Evolutionary conservation across 1,140 invertebrate genomes (phyloP).

Genomic region (Musca vetustissima): DNA sequence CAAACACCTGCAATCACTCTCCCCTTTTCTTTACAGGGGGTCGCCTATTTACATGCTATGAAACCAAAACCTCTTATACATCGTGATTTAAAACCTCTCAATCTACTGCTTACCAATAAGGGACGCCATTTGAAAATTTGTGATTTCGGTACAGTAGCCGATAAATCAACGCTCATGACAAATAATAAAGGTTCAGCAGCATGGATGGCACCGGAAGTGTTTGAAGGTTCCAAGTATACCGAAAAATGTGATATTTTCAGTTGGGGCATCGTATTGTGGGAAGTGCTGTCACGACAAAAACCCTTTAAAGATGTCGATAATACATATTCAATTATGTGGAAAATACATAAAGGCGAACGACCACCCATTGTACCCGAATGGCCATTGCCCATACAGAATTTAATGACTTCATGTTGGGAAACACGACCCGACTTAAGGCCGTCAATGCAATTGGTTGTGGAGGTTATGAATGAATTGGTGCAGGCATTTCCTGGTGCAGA

Average conservation of each 20-base stretch:
- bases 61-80: conserved; percentile 94
- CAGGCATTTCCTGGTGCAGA: conserved; percentile 79
- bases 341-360: conserved; percentile 80
- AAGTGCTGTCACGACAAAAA: conserved; percentile 85
- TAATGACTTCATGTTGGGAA: conserved; percentile 92
- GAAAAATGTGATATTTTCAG: conserved; percentile 99
- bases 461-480: conserved; percentile 74
- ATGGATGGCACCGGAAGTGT: conserved; percentile 98
- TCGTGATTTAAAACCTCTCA: conserved; percentile 94
- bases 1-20: no score
- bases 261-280: conserved; percentile 98
- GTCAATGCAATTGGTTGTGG: conserved; percentile 82
- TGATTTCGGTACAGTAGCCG: conserved; percentile 93
- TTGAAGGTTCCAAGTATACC: conserved; percentile 82
- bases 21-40: conserved; percentile 68
- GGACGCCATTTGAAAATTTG: conserved; percentile 93
- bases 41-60: conserved; percentile 93
- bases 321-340: conserved; percentile 94
- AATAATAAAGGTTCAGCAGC: conserved; percentile 96
- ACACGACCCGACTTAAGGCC: conserved; percentile 79
- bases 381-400: conserved; percentile 81
- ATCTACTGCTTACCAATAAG: conserved; percentile 84
- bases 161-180: conserved; percentile 95
- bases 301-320: conserved; percentile 89
- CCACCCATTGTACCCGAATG: conserved; percentile 84